phyloP scores from a whole-genome alignment of 2,113 vertebrate species.

The Corynorhinus townsendii region DNA sequence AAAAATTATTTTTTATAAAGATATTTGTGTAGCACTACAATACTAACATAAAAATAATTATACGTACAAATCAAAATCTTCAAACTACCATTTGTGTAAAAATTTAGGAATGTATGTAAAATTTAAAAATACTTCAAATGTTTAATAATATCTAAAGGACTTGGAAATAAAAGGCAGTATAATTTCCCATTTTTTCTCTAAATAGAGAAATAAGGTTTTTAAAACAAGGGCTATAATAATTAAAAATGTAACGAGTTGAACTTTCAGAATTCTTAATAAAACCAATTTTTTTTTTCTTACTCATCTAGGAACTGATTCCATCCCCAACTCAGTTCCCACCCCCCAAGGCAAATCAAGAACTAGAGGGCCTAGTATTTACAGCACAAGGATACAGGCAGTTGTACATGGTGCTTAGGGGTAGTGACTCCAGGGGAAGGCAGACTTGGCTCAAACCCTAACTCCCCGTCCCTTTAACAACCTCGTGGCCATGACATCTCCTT shows the following conservation, averaged over 20 bases:
- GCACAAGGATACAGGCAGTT: not conserved
- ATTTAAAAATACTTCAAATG: conserved; percentile 1
- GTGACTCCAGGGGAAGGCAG: not conserved
- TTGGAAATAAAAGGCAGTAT: not conserved
- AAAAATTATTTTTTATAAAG: conserved; percentile 47
- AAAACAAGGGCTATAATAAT: not conserved
- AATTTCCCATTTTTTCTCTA: conserved; percentile 24
- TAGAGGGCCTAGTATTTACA: not conserved
- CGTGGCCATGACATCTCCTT: not conserved
- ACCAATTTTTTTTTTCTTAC: not conserved
- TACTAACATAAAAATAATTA: conserved; percentile 30
- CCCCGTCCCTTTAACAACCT: not conserved
- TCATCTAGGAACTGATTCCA: not conserved
- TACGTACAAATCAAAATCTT: not conserved
- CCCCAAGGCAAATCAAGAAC: not conserved
- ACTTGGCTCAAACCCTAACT: not conserved
- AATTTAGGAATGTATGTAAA: not conserved
- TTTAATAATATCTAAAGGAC: conserved; percentile 37
- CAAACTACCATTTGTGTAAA: conserved; percentile 18
- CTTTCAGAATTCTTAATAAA: not conserved
- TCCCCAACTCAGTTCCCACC: no score
- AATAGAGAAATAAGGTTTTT: not conserved
- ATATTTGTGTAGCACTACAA: not conserved
- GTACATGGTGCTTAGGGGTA: not conserved
- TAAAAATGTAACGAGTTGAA: not conserved